These are phyloP conservation scores for Eudyptes chrysolophus DNA, from an alignment of 2,113 vertebrate genomes.

Conservation along the genomic window DNA sequence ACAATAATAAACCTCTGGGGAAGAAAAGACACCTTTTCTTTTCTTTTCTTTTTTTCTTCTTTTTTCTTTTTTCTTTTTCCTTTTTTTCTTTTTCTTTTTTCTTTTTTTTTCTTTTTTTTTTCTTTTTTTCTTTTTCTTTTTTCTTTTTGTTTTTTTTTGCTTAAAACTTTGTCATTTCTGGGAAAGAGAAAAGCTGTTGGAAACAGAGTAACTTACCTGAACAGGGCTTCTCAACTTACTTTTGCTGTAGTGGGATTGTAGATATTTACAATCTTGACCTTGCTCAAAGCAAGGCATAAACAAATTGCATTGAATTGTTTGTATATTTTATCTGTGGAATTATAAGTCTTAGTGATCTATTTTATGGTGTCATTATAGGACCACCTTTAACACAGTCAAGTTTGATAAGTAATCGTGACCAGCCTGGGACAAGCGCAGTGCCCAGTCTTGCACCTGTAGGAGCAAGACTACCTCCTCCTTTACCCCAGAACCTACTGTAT, in stretches of 20 bases:
- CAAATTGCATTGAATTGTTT: not conserved
- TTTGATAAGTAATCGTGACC: constrained; percentile 87
- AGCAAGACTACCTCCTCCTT: constrained; percentile 86
- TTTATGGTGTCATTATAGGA: constrained; percentile 79
- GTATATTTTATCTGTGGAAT: not conserved
- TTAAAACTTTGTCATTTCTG: not conserved
- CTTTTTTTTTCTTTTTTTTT: not conserved
- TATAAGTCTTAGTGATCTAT: not conserved
- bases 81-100: not conserved
- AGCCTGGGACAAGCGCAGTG: constrained; percentile 85
- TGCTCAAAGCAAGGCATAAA: not conserved
- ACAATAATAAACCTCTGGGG: not conserved
- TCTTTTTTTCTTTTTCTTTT: not conserved
- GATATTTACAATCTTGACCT: not conserved
- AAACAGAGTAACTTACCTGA: not conserved
- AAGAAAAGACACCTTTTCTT: not conserved
- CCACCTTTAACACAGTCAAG: constrained; percentile 86
- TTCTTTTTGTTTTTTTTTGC: not conserved
- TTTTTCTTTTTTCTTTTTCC: not conserved
- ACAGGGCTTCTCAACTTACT: not conserved
- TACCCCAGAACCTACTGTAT: constrained; percentile 91
- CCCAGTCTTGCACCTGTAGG: constrained; percentile 88
- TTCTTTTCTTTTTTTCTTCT: not conserved
- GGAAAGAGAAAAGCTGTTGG: not conserved
- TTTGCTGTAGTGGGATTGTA: not conserved